Conservation (phyloP, 2,113 vertebrate genomes). For the Chloropsis hardwickii region DNA sequence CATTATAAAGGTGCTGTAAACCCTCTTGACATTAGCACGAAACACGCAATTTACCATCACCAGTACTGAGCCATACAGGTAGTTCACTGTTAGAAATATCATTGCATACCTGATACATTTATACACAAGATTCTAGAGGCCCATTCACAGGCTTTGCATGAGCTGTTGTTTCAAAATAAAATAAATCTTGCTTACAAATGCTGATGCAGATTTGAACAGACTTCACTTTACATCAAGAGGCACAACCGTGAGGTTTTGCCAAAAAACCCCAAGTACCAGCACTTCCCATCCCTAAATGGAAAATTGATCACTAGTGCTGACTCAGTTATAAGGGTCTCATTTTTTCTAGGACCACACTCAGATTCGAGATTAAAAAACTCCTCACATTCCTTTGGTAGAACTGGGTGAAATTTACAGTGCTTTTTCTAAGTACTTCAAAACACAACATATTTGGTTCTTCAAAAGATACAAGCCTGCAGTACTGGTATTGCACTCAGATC, state of each 20-base stretch:
- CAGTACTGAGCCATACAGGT: background rate
- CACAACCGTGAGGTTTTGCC: background rate
- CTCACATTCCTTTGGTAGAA: constrained; percentile 3
- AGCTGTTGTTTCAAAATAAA: background rate
- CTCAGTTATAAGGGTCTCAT: background rate
- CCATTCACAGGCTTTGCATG: background rate
- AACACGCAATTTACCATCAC: background rate
- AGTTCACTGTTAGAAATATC: background rate
- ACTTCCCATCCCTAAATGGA: background rate
- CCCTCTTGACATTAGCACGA: constrained; percentile 41
- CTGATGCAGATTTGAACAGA: background rate
- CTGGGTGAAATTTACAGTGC: background rate
- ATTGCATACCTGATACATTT: background rate
- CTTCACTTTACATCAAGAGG: background rate
- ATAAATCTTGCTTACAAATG: background rate
- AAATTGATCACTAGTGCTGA: background rate
- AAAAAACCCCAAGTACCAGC: background rate
- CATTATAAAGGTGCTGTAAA: constrained; percentile 30
- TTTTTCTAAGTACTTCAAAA: background rate
- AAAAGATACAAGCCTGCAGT: background rate
- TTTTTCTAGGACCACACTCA: background rate
- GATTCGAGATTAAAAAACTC: background rate
- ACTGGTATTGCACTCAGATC: background rate
- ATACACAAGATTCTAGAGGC: background rate
- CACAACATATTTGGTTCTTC: background rate